A percentile compares a stretch with the other conserved stretches of the same genome.
phyloP scores from a whole-genome alignment of 1,140 invertebrate genomes.

The Pogonus chalceus region DNA sequence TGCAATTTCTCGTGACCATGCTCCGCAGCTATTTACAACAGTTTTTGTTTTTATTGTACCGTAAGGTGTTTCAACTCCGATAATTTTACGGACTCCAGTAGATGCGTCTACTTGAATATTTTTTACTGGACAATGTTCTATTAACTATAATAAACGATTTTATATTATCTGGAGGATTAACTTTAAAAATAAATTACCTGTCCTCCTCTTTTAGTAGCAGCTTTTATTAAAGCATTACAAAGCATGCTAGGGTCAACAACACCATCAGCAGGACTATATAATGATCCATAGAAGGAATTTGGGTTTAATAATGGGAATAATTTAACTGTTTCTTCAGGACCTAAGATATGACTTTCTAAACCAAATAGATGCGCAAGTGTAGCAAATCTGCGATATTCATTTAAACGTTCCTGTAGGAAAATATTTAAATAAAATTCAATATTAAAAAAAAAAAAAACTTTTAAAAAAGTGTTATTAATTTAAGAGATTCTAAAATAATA shows the following conservation, averaged over 20 bases:
- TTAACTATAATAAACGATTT: slow-evolving; percentile 41
- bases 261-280: slow-evolving; percentile 75
- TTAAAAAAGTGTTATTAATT: slow-evolving; percentile 4
- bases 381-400: slow-evolving; percentile 74
- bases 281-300: slow-evolving; percentile 57
- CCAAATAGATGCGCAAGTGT: slow-evolving; percentile 67
- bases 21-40: slow-evolving; percentile 67
- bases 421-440: background rate
- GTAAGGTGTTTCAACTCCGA: slow-evolving; percentile 60
- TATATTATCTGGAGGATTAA: slow-evolving; percentile 8
- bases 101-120: slow-evolving; percentile 43
- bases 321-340: slow-evolving; percentile 59
- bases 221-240: slow-evolving; percentile 60
- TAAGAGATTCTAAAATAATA: background rate
- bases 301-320: slow-evolving; percentile 72
- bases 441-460: background rate
- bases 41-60: slow-evolving; percentile 63
- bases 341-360: slow-evolving; percentile 62
- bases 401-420: slow-evolving; percentile 53
- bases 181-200: slow-evolving; percentile 40
- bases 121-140: slow-evolving; percentile 66
- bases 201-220: slow-evolving; percentile 56
- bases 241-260: slow-evolving; percentile 72
- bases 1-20: slow-evolving; percentile 66
- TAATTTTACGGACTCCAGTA: slow-evolving; percentile 51